Conservation (phyloP, 2,888 invertebrate species). For the Aproaerema taeniolella region DNA sequence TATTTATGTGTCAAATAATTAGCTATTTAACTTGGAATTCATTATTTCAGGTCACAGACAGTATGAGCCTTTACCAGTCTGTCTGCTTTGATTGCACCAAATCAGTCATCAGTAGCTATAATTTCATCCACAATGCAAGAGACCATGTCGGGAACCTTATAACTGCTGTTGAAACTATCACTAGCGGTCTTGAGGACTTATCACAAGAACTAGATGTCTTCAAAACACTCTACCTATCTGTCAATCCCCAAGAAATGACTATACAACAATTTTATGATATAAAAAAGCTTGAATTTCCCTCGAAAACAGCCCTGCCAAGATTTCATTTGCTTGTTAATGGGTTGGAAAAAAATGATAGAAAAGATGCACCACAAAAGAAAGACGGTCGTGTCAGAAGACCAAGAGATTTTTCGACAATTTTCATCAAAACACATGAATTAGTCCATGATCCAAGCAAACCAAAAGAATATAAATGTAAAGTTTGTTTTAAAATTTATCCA, state of each 20-base stretch:
- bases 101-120: conserved; percentile 7
- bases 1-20: no score
- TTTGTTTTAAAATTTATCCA: conserved; percentile 13
- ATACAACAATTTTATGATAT: conserved; percentile 15
- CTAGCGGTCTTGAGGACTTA: conserved; percentile 8
- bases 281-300: background rate
- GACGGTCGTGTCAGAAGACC: background rate
- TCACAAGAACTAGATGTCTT: conserved; percentile 2
- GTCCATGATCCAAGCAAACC: conserved; percentile 9
- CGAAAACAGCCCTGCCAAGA: conserved; percentile 9
- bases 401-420: conserved; percentile 14
- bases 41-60: no score
- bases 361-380: background rate
- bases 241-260: conserved; percentile 5
- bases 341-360: no score
- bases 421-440: conserved; percentile 14
- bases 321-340: conserved; percentile 5
- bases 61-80: no score
- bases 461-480: conserved; percentile 13
- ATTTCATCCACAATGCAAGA: conserved; percentile 4
- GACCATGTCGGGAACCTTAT: conserved; percentile 3
- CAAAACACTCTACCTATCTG: conserved; percentile 8
- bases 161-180: conserved; percentile 4
- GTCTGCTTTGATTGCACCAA: no score
- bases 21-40: no score